phyloP scores from a whole-genome alignment of 2,797 vertebrate genomes.

The Cuniculus paca region DNA sequence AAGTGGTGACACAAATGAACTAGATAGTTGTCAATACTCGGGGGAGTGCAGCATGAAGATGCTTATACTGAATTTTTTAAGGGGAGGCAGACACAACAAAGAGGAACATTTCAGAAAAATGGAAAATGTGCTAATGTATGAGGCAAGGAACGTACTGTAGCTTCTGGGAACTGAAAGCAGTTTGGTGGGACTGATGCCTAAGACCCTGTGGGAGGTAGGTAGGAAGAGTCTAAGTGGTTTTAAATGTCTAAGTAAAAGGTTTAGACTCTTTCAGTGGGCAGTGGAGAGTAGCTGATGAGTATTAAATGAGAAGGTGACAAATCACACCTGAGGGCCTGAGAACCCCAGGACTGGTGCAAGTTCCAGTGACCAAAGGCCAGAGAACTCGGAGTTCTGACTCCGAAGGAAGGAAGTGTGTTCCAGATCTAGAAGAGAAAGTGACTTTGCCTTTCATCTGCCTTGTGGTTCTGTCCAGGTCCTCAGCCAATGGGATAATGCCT shows the following conservation, averaged over 20 bases:
- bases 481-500: background rate
- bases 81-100: background rate
- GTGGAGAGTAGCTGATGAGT: background rate
- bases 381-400: background rate
- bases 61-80: background rate
- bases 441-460: background rate
- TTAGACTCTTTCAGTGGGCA: background rate
- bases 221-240: background rate
- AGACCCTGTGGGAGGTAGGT: background rate
- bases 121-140: background rate
- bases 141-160: background rate
- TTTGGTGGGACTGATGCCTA: background rate
- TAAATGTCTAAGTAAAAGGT: background rate
- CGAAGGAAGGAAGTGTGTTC: background rate
- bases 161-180: background rate
- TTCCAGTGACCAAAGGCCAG: background rate
- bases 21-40: background rate
- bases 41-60: background rate
- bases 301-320: background rate
- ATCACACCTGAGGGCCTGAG: background rate
- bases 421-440: background rate
- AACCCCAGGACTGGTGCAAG: background rate
- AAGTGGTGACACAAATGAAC: background rate
- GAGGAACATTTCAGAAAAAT: constrained; percentile 36
- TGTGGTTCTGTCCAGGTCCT: background rate